Evolutionary conservation across 2,888 invertebrate genomes (phyloP).

Genomic region (Amiota communis): DNA sequence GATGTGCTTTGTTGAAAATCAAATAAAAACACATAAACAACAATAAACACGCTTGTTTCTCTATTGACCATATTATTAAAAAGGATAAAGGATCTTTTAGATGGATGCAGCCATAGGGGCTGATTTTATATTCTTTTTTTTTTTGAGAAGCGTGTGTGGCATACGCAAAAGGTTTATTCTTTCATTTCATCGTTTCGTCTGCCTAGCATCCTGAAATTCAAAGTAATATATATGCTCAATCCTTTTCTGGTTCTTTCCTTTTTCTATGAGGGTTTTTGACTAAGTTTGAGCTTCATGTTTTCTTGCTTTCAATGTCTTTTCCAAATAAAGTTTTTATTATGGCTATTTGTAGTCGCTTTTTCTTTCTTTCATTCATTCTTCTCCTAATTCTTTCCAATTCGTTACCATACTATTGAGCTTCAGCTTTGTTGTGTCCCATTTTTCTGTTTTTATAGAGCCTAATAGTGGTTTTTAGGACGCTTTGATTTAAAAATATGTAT

Average conservation of each 20-base stretch:
- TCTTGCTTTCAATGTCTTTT: constrained; percentile 56
- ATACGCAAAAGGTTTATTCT: constrained; percentile 11
- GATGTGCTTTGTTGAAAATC: constrained; percentile 27
- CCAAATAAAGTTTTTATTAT: constrained; percentile 64
- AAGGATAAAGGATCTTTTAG: constrained; percentile 37
- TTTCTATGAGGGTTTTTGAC: no score
- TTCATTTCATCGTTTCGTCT: constrained; percentile 4
- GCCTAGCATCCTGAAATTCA: not conserved
- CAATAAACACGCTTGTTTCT: constrained; percentile 59
- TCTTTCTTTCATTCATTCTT: constrained; percentile 23
- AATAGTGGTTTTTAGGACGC: constrained; percentile 55
- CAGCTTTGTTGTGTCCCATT: not conserved
- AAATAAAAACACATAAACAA: constrained; percentile 56
- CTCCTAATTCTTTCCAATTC: not conserved
- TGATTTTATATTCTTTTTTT: constrained; percentile 18
- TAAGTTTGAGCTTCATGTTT: not conserved
- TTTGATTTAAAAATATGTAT: constrained; percentile 65
- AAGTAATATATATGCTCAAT: not conserved
- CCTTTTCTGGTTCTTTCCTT: not conserved
- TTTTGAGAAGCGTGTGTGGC: constrained; percentile 16
- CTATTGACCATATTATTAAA: constrained; percentile 50
- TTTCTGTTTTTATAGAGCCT: constrained; percentile 43
- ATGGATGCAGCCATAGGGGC: not conserved
- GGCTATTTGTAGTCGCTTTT: constrained; percentile 60
- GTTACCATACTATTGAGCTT: not conserved